Base-by-base conservation (phyloP, 53 echinoderm and acorn worm species). In the Mesocentrotus franciscanus region DNA sequence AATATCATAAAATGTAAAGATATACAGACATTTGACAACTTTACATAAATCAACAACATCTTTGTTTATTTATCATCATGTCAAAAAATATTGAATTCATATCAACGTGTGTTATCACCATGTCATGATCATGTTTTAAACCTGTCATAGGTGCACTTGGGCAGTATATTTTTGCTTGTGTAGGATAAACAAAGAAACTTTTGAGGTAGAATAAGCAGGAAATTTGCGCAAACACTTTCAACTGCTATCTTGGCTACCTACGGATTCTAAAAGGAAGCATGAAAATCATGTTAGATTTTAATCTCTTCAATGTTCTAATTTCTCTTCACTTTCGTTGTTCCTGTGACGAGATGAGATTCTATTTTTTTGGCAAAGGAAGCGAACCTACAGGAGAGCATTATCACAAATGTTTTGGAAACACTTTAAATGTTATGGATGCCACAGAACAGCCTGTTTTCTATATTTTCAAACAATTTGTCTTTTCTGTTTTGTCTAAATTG, bases 131-230 rank as follows among this genome's bases (percentile, higher is more conserved):
- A 42, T 74, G 74, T 74, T 74, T 74, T 30, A 29, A 74, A 74
- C 30, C 74, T 81, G 81, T 81, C 81, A 81, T 42, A 39, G 20
- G 8, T 42, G 81, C 42, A 81, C 81, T 81, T 81, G 81, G 81
- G 42, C 42, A 81, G 81, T 81, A 81, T 81, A 81, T 81, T 81
- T 36, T 81, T 81, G 81, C 33, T 33, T 20, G 81, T 72, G 29
- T 81, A 81, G 81, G n/a, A 57, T n/a, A 87, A 57, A 87, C n/a
- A 87, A 87, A 87, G 87, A 87, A 87, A 42, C 58, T 58, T 87
- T 87, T n/a, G 87, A 58, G 81, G 17, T 87, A 87, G 58, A 59
- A 87, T 27, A 58, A 27, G 87, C 87, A 87, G 87, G 87, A 87
- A 57, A 87, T 87, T 87, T 58, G 87, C 58, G 59, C 87, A 87